phyloP scores from a whole-genome alignment of 2,797 vertebrate genomes.

The Salmo trutta region DNA sequence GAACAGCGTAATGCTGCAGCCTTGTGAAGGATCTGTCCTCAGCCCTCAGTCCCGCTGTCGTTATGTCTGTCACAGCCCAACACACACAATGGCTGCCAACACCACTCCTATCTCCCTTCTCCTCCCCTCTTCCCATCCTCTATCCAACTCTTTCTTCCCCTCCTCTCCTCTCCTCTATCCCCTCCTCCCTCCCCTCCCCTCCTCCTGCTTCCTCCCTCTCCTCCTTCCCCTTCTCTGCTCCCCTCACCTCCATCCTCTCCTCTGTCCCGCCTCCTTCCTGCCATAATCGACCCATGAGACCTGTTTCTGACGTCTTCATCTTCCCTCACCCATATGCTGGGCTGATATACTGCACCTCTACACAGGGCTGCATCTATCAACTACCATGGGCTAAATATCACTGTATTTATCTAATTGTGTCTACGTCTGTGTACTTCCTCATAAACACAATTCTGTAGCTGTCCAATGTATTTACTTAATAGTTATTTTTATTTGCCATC shows the following conservation, averaged over 20 bases:
- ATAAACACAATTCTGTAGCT: background rate
- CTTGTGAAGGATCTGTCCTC: background rate
- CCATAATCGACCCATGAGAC: conserved; percentile 40
- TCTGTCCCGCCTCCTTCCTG: conserved; percentile 9
- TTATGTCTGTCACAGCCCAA: conserved; percentile 42
- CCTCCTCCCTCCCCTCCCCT: background rate
- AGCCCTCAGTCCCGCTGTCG: conserved; percentile 31
- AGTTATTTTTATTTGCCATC: no score
- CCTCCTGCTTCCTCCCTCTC: background rate
- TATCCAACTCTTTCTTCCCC: conserved; percentile 18
- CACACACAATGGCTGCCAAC: conserved; percentile 31
- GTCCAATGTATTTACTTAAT: background rate
- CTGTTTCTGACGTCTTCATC: conserved; percentile 41
- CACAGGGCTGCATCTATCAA: background rate
- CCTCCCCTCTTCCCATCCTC: conserved; percentile 1
- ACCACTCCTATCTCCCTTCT: conserved; percentile 13
- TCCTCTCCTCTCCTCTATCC: background rate
- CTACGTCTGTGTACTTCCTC: background rate
- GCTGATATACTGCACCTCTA: background rate
- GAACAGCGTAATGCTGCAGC: background rate
- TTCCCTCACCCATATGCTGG: conserved; percentile 13
- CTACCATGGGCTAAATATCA: background rate
- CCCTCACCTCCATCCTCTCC: background rate
- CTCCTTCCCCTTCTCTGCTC: background rate
- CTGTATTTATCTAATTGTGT: background rate